These are phyloP conservation scores for Sebastes steindachneri DNA, from an alignment of 2,797 vertebrate species.

Conservation along the genomic window DNA sequence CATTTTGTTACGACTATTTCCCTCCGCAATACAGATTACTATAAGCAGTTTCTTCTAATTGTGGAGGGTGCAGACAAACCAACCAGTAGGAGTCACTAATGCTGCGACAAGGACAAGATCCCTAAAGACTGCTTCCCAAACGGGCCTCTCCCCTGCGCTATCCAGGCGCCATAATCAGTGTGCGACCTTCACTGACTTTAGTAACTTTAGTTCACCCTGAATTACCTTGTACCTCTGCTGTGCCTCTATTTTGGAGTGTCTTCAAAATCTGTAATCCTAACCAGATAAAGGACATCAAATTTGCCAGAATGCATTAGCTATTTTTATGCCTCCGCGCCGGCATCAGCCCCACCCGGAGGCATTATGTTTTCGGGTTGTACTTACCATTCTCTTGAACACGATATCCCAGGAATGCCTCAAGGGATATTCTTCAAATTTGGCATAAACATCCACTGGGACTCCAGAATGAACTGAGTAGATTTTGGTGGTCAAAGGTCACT, in stretches of 20 bases:
- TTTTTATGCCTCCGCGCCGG: background rate
- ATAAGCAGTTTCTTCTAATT: background rate
- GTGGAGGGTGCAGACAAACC: background rate
- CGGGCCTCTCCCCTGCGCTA: background rate
- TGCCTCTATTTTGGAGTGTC: background rate
- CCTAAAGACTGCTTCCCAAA: constrained; percentile 1
- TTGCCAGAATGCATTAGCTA: background rate
- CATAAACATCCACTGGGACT: background rate
- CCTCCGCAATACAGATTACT: background rate
- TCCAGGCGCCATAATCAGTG: background rate
- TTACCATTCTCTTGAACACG: background rate
- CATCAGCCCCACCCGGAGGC: background rate
- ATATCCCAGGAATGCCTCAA: no score
- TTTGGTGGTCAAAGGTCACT: background rate
- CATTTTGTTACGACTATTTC: background rate
- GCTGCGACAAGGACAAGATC: background rate
- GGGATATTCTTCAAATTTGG: no score
- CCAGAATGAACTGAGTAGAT: background rate
- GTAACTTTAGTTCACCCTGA: background rate
- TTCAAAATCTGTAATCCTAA: background rate
- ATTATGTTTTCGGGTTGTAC: background rate
- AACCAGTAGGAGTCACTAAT: constrained; percentile 22
- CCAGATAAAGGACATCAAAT: background rate
- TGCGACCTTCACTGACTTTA: constrained; percentile 5
- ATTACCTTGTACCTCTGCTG: background rate